These are phyloP conservation scores for Buceros bicornis DNA, from an alignment of 2,797 vertebrate species.

Conservation along the genomic window DNA sequence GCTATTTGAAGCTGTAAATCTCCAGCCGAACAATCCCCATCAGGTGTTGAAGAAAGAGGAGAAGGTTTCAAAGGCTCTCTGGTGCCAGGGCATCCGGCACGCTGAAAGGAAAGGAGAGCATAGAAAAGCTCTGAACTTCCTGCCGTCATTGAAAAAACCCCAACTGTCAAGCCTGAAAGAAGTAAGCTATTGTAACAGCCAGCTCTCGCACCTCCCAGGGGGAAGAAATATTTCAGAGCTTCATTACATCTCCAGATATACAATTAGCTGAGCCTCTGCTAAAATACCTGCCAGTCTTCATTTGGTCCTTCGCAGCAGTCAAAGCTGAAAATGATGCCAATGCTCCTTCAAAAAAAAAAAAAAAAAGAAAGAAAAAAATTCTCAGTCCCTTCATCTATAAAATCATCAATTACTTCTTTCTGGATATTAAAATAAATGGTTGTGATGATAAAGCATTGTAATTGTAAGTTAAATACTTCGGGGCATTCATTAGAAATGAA, in stretches of 20 bases:
- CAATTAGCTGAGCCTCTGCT: background rate
- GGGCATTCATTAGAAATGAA: background rate
- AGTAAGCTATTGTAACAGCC: conserved; percentile 19
- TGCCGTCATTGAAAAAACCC: conserved; percentile 15
- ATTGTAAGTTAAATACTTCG: background rate
- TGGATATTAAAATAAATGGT: background rate
- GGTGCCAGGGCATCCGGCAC: conserved; percentile 22
- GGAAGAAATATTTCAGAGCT: background rate
- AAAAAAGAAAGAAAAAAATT: background rate
- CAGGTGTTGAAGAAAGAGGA: conserved; percentile 56
- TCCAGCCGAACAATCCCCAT: conserved; percentile 13
- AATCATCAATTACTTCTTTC: background rate
- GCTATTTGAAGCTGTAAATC: conserved; percentile 11
- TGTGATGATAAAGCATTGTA: background rate
- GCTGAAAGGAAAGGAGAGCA: background rate
- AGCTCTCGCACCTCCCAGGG: background rate
- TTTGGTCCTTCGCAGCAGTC: background rate
- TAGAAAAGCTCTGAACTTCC: conserved; percentile 47
- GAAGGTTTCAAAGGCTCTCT: conserved; percentile 54
- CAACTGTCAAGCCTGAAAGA: conserved; percentile 35
- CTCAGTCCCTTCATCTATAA: background rate
- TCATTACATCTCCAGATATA: conserved; percentile 29
- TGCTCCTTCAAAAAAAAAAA: background rate
- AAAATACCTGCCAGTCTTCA: background rate
- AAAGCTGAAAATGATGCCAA: background rate